Base-by-base conservation (phyloP, 2,888 invertebrate species). In the Scaptodrosophila latifasciaeformis region DNA sequence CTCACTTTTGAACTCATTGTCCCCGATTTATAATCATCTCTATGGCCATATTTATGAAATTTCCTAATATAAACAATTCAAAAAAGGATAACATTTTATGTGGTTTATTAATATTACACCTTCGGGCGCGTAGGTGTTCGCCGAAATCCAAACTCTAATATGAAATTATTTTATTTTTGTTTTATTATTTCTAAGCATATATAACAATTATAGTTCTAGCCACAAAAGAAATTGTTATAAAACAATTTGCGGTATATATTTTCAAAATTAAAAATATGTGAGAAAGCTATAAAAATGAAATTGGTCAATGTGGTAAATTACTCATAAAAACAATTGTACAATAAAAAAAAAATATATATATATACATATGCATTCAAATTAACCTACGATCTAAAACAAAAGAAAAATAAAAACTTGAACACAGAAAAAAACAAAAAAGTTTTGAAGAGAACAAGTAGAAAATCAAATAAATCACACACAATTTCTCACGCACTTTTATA, bases 201-300 rank as follows among this genome's bases (percentile, higher is more conserved):
- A 72, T 54, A 68, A 60, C 74, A 72, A 77, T 72, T 72, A 74
- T 59, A 66, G 59, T 62, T 70, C 39, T 42, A 74, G 57, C 40
- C 47, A 37, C 63, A 54, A 49, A 44, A 34, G 47, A 58, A 55
- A 67, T 54, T 40, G 54, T 56, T 61, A 72, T 72, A 70, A 76
- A 72, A 72, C 74, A 63, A 65, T 70, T 76, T 72, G 77, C 47
- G 70, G 70, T 54, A 18, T 49, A 56, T 15, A 44, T 19, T 12
- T 42, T 19, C 19, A 24, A 10, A 12, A 34, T 45, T 52, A 57
- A 5, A 13, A 43, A 49, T 52, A 21, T 53, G 34, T 43, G 55
- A 42, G 54, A 59, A 42, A 46, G 45, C 58, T 62, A 56, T 50
- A 54, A 54, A 51, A 37, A 37, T 39, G 13, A 58, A 53, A 45